Evolutionary conservation across 2,797 vertebrate genomes (phyloP).

Genomic region (Muraenolepis orangiensis): DNA sequence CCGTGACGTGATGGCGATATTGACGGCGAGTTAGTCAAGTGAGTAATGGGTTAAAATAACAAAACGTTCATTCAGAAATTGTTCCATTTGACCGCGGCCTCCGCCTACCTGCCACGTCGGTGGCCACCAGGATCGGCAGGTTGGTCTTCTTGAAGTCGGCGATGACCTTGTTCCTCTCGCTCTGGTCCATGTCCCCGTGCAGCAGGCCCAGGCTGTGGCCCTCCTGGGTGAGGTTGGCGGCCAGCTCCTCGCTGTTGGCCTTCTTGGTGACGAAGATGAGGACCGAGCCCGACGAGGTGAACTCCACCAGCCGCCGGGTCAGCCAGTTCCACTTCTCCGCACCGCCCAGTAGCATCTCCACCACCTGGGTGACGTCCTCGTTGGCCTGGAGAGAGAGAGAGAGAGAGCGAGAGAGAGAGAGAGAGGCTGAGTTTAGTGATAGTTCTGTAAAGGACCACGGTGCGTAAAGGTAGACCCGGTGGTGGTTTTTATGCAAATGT

Average conservation of each 20-base stretch:
- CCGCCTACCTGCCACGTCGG: conserved; percentile 90
- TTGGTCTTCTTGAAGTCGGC: conserved; percentile 96
- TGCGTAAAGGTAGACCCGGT: neutral
- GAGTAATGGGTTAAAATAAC: too few relatives aligned
- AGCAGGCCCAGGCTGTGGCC: conserved; percentile 92
- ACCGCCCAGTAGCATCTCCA: conserved; percentile 85
- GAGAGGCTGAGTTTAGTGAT: neutral
- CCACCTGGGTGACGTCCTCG: conserved; percentile 94
- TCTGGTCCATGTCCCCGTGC: conserved; percentile 99
- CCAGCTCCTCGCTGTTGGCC: conserved; percentile 91
- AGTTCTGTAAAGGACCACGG: neutral
- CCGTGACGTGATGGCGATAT: neutral
- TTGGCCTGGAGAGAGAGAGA: conserved; percentile 79
- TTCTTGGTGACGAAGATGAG: conserved; percentile 98
- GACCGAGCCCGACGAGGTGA: conserved; percentile 92
- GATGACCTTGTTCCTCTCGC: conserved; percentile 98
- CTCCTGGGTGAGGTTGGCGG: conserved; percentile 89
- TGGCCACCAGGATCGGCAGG: conserved; percentile 91
- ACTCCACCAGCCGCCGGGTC: conserved; percentile 89
- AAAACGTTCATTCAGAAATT: neutral
- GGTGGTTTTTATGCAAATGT: neutral
- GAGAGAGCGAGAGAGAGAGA: neutral
- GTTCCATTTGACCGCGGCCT: neutral
- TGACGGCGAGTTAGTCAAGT: too few relatives aligned
- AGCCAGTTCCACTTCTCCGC: conserved; percentile 95